Percentiles rank a stretch among this genome's conserved stretches.
Evolutionary conservation across 2,888 invertebrate species (phyloP).

Genomic region (Ophion slaviceki): DNA sequence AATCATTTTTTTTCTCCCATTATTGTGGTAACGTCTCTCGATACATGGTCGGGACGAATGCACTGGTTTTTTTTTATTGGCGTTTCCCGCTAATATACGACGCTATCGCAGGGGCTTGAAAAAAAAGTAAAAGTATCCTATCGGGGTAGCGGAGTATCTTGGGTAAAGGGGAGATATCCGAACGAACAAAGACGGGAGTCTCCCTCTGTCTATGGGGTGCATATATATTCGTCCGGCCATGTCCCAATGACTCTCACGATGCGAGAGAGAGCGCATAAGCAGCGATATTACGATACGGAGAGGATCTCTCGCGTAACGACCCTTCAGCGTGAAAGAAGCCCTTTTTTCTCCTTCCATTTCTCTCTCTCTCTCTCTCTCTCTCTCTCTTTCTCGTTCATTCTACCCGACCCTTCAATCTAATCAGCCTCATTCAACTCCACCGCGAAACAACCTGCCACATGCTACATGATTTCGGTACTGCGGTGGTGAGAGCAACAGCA

Average conservation of each 20-base stretch:
- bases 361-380: conserved; percentile 41
- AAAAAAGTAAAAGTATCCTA: conserved; percentile 6
- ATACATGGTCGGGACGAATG: conserved; percentile 8
- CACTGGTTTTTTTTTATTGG: conserved; percentile 48
- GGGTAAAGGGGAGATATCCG: conserved; percentile 53
- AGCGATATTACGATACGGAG: conserved; percentile 63
- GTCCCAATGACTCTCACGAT: conserved; percentile 40
- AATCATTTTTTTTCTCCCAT: background rate
- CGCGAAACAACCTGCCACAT: conserved; percentile 81
- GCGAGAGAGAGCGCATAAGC: conserved; percentile 44
- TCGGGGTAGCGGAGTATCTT: conserved; percentile 37
- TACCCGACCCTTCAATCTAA: conserved; percentile 78
- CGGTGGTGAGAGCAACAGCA: conserved; percentile 28
- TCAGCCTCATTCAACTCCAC: conserved; percentile 79
- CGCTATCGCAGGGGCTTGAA: conserved; percentile 8
- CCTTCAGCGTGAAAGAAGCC: conserved; percentile 74
- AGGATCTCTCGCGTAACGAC: conserved; percentile 73
- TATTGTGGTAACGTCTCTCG: background rate
- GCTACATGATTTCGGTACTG: conserved; percentile 65
- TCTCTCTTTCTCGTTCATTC: conserved; percentile 12
- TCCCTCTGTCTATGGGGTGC: conserved; percentile 33
- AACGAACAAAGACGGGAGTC: conserved; percentile 22
- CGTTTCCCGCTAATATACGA: conserved; percentile 34
- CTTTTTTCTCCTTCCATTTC: conserved; percentile 52
- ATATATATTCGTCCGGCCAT: conserved; percentile 32